These are phyloP conservation scores for Nilaparvata lugens DNA, from an alignment of 1,140 invertebrate genomes.

Conservation along the genomic window DNA sequence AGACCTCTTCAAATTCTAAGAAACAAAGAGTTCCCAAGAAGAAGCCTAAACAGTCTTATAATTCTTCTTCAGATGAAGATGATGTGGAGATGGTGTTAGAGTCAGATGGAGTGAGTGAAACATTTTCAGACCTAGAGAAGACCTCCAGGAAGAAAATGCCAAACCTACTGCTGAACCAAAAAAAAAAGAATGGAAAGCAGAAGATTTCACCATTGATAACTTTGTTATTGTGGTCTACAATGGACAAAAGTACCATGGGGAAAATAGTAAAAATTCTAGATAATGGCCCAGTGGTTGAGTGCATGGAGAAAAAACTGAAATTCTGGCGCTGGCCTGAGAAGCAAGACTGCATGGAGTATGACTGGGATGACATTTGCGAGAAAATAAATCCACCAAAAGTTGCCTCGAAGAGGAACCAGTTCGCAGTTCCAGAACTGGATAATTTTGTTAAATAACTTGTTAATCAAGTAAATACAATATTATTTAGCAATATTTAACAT, in stretches of 20 bases:
- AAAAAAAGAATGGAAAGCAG: not conserved
- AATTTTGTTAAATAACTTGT: not conserved
- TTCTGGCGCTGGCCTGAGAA: constrained; percentile 13
- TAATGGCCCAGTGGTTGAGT: constrained; percentile 2
- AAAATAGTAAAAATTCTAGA: not conserved
- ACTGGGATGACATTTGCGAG: not conserved
- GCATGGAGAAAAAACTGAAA: constrained; percentile 7
- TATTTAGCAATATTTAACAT: too few relatives aligned
- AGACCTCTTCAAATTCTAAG: not conserved
- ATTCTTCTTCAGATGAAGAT: constrained; percentile 8
- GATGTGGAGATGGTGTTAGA: constrained; percentile 4
- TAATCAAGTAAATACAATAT: too few relatives aligned
- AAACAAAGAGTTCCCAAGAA: not conserved
- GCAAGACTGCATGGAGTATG: not conserved
- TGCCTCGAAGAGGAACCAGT: not conserved
- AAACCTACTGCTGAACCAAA: not conserved
- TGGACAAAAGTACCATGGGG: constrained; percentile 12
- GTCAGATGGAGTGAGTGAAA: constrained; percentile 6
- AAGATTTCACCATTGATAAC: constrained; percentile 6
- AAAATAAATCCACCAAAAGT: constrained; percentile 3
- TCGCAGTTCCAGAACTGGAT: not conserved
- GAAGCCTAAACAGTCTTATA: constrained; percentile 7
- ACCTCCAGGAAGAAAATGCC: constrained; percentile 2
- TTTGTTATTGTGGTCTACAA: constrained; percentile 1
- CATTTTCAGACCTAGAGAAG: constrained; percentile 10